phyloP scores from a whole-genome alignment of 2,113 vertebrate genomes.

The Apus apus region DNA sequence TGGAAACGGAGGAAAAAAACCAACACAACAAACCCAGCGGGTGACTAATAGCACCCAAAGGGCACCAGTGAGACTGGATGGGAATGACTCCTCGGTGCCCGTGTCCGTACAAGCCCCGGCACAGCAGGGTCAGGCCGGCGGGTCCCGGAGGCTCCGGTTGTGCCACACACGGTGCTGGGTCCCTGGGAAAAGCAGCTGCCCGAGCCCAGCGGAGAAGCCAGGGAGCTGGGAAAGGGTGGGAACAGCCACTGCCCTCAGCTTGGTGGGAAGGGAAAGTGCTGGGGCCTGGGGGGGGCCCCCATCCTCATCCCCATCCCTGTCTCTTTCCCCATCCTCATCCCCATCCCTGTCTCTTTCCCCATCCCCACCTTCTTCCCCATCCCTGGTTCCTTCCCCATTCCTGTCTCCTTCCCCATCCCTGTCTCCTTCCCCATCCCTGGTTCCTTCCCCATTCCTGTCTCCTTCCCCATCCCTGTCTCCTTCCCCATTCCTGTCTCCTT shows the following conservation, averaged over 20 bases:
- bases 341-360: no score
- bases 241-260: fast-evolving
- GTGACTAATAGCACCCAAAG: background rate
- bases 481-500: no score
- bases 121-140: background rate
- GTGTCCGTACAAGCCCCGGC: background rate
- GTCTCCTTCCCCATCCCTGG: no score
- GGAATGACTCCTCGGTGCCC: background rate
- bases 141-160: fast-evolving
- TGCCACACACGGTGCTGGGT: background rate
- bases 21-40: no score
- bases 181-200: background rate
- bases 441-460: background rate
- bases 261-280: background rate
- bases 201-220: fast-evolving
- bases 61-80: fast-evolving
- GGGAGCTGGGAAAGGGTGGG: background rate
- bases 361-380: no score
- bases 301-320: no score
- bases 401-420: no score
- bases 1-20: background rate
- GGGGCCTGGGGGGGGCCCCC: fast-evolving
- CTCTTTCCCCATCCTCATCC: no score
- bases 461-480: no score
- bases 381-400: no score